Conservation (phyloP, 2,797 vertebrate species). For the Acridotheres tristis region DNA sequence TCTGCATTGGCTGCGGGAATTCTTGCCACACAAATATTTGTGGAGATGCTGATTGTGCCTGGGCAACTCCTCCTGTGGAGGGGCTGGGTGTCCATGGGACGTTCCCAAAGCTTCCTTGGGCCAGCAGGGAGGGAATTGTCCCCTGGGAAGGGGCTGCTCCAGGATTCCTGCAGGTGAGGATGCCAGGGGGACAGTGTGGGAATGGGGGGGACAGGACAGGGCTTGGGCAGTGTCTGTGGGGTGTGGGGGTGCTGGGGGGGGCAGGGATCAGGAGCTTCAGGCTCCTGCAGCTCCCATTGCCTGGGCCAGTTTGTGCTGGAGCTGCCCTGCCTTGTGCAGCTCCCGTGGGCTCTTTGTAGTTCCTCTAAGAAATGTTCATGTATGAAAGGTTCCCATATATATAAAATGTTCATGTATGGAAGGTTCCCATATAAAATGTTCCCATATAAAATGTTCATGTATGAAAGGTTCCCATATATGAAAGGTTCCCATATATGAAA, state of each 20-base stretch:
- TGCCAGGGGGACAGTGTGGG: neutral
- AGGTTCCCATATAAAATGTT: too few species aligned
- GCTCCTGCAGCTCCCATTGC: neutral
- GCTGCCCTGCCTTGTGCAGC: neutral
- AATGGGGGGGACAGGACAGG: too few species aligned
- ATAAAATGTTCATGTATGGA: too few species aligned
- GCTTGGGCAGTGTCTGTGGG: neutral
- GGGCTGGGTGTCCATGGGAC: neutral
- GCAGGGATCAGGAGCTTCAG: neutral
- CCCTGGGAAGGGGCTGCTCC: neutral
- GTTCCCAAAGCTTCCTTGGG: neutral
- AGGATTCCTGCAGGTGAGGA: neutral
- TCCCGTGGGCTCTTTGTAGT: neutral
- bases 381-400: rapidly evolving
- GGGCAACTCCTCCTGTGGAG: neutral
- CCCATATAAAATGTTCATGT: too few species aligned
- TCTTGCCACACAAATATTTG: neutral
- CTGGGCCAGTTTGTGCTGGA: neutral
- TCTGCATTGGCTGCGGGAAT: neutral
- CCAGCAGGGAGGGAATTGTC: neutral
- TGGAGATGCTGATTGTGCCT: neutral
- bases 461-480: too few species aligned
- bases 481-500: too few species aligned
- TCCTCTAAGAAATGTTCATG: rapidly evolving
- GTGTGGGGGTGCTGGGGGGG: neutral